Percentiles rank a stretch among this genome's conserved stretches.
phyloP scores from a whole-genome alignment of 2,888 invertebrate species.

The Scaptomyza tumidula region DNA sequence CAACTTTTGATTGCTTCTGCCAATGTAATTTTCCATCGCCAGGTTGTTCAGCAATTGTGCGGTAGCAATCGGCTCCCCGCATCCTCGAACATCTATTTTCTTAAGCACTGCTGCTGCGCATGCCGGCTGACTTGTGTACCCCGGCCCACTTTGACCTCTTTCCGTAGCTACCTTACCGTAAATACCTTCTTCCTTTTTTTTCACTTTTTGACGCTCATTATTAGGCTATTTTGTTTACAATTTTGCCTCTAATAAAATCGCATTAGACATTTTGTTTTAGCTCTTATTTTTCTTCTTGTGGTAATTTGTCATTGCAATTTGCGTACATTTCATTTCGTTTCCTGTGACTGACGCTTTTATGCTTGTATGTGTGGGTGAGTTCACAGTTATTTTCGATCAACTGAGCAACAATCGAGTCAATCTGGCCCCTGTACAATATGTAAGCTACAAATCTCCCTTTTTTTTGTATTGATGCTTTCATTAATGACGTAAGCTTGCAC shows the following conservation, averaged over 20 bases:
- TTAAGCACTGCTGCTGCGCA: constrained; percentile 51
- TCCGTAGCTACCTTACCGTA: constrained; percentile 15
- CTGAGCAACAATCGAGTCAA: not conserved
- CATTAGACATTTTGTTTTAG: constrained; percentile 8
- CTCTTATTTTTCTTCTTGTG: constrained; percentile 2
- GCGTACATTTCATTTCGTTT: constrained; percentile 7
- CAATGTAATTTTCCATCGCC: constrained; percentile 61
- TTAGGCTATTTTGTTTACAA: constrained; percentile 39
- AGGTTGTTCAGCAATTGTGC: constrained; percentile 19
- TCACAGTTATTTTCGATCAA: not conserved
- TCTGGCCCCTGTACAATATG: not conserved
- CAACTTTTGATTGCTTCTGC: constrained; percentile 29
- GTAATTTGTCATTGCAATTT: constrained; percentile 23
- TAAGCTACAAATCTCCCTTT: not conserved
- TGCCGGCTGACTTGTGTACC: constrained; percentile 51
- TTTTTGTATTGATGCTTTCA: not conserved
- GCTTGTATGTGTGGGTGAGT: not conserved
- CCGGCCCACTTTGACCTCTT: constrained; percentile 35
- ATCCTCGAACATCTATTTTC: not conserved
- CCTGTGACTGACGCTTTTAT: not conserved
- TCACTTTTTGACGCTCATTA: constrained; percentile 19
- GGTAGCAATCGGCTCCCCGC: not conserved
- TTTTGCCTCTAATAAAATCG: constrained; percentile 21
- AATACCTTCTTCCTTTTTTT: not conserved
- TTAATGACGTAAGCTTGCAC: constrained; percentile 1